These are phyloP conservation scores for Spilarctia lutea DNA, from an alignment of 2,888 invertebrate genomes.

Conservation along the genomic window DNA sequence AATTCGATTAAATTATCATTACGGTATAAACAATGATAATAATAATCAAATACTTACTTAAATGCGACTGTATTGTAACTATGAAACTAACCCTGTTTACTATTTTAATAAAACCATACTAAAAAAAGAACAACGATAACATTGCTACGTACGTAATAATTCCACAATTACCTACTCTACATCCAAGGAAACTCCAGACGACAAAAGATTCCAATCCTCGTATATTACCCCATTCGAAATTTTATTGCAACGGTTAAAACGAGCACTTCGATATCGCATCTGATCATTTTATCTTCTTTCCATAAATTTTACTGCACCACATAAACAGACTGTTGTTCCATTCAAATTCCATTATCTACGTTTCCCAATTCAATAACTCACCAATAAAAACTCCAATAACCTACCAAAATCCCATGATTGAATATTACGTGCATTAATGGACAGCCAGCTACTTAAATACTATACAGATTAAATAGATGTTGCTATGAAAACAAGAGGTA, in stretches of 20 bases:
- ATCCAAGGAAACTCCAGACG: neutral
- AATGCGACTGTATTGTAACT: too few species aligned
- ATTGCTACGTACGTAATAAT: neutral
- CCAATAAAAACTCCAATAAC: constrained; percentile 10
- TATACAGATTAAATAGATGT: neutral
- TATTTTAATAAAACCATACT: neutral
- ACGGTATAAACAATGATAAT: too few species aligned
- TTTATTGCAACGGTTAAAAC: constrained; percentile 8
- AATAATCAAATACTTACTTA: too few species aligned
- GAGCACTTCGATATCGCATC: constrained; percentile 1
- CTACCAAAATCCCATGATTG: too few species aligned
- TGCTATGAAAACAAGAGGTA: neutral
- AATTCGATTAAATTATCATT: too few species aligned
- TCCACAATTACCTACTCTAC: neutral
- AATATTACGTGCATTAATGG: neutral
- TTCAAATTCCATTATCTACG: constrained; percentile 10
- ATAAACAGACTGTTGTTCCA: constrained; percentile 4
- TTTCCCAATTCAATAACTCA: neutral
- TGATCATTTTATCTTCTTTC: neutral
- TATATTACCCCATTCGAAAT: neutral
- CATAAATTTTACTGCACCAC: constrained; percentile 16
- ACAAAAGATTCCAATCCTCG: neutral
- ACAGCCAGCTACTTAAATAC: neutral
- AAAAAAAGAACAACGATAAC: neutral
- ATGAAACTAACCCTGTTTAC: neutral